phyloP scores from a whole-genome alignment of 2,888 invertebrate species.

The Eupeodes latifasciatus region DNA sequence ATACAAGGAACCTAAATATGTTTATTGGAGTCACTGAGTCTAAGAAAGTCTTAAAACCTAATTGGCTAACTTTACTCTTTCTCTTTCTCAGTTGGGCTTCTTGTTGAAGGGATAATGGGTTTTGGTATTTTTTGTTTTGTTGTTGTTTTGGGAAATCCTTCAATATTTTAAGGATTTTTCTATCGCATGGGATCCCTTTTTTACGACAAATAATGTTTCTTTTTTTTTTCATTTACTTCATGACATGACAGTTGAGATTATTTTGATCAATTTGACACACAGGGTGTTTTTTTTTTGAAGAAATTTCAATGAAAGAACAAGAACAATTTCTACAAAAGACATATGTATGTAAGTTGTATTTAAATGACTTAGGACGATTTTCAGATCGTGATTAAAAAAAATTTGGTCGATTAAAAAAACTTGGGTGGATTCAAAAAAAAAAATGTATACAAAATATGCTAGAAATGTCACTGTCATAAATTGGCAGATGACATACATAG shows the following conservation, averaged over 20 bases:
- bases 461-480: too few species aligned
- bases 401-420: too few species aligned
- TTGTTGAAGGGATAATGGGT: not conserved
- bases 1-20: slow-evolving; percentile 9
- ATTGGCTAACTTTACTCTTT: slow-evolving; percentile 61
- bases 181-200: not conserved
- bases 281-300: not conserved
- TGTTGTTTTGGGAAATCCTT: slow-evolving; percentile 12
- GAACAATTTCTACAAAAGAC: not conserved
- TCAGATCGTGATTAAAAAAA: too few species aligned
- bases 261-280: slow-evolving; percentile 58
- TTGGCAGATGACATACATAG: too few species aligned
- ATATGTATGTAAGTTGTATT: too few species aligned
- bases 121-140: not conserved
- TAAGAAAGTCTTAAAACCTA: slow-evolving; percentile 67
- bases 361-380: too few species aligned
- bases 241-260: slow-evolving; percentile 16
- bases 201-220: not conserved
- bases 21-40: slow-evolving; percentile 50
- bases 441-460: too few species aligned
- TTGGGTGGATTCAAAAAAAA: too few species aligned
- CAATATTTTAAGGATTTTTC: slow-evolving; percentile 24
- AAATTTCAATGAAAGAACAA: too few species aligned
- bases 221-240: not conserved
- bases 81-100: not conserved